These are phyloP conservation scores for Sesamia nonagrioides DNA, from an alignment of 1,140 invertebrate species.

Conservation along the genomic window DNA sequence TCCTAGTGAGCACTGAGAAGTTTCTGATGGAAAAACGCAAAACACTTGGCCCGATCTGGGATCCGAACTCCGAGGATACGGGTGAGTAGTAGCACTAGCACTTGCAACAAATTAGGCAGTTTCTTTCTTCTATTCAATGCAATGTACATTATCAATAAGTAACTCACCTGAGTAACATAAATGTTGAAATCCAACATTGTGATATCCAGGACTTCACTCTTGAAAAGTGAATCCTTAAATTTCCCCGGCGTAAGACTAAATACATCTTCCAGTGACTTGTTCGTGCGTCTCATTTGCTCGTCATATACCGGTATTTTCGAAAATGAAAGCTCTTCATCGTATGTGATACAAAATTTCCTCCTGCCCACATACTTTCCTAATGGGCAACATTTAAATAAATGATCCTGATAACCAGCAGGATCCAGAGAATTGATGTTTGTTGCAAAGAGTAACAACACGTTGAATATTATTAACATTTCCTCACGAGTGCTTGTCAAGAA, in stretches of 20 bases:
- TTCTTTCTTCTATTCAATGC: too few relatives aligned
- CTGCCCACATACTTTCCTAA: neutral
- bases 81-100: too few relatives aligned
- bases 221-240: neutral
- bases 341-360: neutral
- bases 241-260: neutral
- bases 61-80: too few relatives aligned
- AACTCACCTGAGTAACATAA: neutral
- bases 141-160: too few relatives aligned
- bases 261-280: neutral
- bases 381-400: neutral
- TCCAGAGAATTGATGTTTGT: neutral
- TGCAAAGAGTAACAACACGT: neutral
- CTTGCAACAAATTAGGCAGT: too few relatives aligned
- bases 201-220: neutral
- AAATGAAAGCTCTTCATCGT: neutral
- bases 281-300: neutral
- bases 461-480: neutral
- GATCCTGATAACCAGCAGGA: neutral
- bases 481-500: neutral
- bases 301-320: neutral
- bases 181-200: too few relatives aligned
- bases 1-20: too few relatives aligned
- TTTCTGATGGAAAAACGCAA: too few relatives aligned
- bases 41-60: too few relatives aligned